A percentile compares a stretch with the other conserved stretches of the same genome.
Conservation (phyloP, 2,888 invertebrate species). For the Chrysopilus asiliformis region DNA sequence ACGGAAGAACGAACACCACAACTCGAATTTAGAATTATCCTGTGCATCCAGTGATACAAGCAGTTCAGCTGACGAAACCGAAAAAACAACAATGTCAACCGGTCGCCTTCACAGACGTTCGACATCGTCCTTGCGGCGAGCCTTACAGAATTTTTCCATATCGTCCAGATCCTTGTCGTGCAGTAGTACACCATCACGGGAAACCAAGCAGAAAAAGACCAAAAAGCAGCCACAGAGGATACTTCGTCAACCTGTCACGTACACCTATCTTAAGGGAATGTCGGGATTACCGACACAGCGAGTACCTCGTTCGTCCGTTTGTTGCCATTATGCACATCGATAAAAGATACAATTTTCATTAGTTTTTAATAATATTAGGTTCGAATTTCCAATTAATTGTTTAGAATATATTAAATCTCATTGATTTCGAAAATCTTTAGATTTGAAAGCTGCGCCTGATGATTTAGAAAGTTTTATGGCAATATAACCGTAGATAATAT, state of each 20-base stretch:
- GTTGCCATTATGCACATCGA: constrained; percentile 31
- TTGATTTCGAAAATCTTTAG: too few relatives aligned
- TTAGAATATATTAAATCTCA: too few relatives aligned
- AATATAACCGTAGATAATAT: too few relatives aligned
- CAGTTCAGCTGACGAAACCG: constrained; percentile 43
- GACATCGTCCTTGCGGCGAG: constrained; percentile 53
- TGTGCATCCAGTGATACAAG: constrained; percentile 45
- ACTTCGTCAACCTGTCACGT: constrained; percentile 60
- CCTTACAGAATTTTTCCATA: constrained; percentile 54
- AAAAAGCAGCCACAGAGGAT: constrained; percentile 54
- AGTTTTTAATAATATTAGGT: background rate
- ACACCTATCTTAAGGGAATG: constrained; percentile 67
- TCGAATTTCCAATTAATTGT: background rate
- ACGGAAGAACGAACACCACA: constrained; percentile 15
- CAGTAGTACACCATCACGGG: constrained; percentile 37
- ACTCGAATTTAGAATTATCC: constrained; percentile 25
- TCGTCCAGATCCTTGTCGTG: constrained; percentile 51
- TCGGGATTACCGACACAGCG: constrained; percentile 72
- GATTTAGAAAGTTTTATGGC: too few relatives aligned
- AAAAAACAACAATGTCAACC: constrained; percentile 36
- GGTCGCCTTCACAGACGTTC: constrained; percentile 39
- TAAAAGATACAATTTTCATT: constrained; percentile 15
- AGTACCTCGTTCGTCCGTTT: constrained; percentile 47
- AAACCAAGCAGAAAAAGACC: constrained; percentile 18
- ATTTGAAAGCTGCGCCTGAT: too few relatives aligned